Conservation (phyloP, 2,888 invertebrate genomes). For the Nomada lathburiana region DNA sequence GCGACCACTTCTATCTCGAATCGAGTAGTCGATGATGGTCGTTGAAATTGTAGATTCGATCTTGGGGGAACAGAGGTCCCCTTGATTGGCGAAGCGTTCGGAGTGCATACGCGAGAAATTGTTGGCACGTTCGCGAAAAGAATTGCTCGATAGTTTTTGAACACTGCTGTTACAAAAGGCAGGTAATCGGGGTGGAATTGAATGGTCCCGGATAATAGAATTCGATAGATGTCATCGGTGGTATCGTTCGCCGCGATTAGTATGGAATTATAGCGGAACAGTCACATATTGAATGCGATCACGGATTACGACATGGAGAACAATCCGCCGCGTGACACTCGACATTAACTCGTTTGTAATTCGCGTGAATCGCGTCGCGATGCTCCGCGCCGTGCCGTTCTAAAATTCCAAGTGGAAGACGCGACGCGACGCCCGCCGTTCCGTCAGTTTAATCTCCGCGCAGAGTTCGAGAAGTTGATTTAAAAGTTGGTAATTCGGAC, state of each 20-base stretch:
- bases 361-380: conserved; percentile 25
- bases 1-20: conserved; percentile 20
- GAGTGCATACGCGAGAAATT: neutral
- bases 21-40: neutral
- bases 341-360: conserved; percentile 11
- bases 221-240: conserved; percentile 12
- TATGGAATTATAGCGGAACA: conserved; percentile 27
- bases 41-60: conserved; percentile 44
- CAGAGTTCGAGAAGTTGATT: conserved; percentile 55
- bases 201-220: conserved; percentile 20
- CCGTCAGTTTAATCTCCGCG: conserved; percentile 52
- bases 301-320: conserved; percentile 19
- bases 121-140: no score
- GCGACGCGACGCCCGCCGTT: neutral
- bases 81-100: neutral
- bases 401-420: conserved; percentile 45
- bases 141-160: no score
- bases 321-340: conserved; percentile 12
- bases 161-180: no score
- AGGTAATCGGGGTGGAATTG: no score
- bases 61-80: neutral
- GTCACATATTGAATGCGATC: conserved; percentile 4
- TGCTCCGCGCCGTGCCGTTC: conserved; percentile 11
- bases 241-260: conserved; percentile 32
- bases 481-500: conserved; percentile 43